Evolutionary conservation across 1,140 invertebrate species (phyloP), one percentile per base, ranked within the genome.

Genomic region (Drosophila sulfurigaster): DNA sequence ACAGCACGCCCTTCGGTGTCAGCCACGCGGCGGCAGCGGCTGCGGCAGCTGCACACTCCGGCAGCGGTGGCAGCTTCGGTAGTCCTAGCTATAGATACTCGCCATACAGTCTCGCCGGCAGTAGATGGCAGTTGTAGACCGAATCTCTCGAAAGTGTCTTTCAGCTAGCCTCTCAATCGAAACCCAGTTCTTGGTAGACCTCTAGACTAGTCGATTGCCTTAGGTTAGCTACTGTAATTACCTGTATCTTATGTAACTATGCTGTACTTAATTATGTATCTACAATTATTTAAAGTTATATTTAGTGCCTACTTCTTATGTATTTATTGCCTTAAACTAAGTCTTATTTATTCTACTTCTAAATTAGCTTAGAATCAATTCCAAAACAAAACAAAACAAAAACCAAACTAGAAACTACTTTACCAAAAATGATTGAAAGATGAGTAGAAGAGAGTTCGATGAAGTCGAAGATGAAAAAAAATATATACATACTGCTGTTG

Each of bases 71-170:
- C 51, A 77, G 80, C 69, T 92, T 90, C 45, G 86, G 90, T 75
- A 92, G 91, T 56, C 89, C 91, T 76, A 92, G 75, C 65, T 92
- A 92, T 79, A 92, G 91, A 86, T 92, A 92, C 46, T 92, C 91
- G 57, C 91, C 91, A 15, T 92, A 92, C 66, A 92, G 82, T 66
- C 79, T 92, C 6, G 82, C 82, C 48, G 91, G 91, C 78, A 92
- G 90, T 89, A 92, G 91, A 80, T 92, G 91, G 91, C 91, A 92
- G 73, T 59, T 92, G 83, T 92, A 92, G 81, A 52, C 54, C 75
- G 59, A 73, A 63, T 52, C 1, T 60, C 5, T 25, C 20, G 20
- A 38, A 51, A 16, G 20, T 16, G 28, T 63, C 45, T 7, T 6
- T 70, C 41, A 64, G 43, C 46, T 51, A 41, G 13, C 15, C 52